Evolutionary conservation across 2,113 vertebrate genomes (phyloP).

Genomic region (Apodemus speciosus): DNA sequence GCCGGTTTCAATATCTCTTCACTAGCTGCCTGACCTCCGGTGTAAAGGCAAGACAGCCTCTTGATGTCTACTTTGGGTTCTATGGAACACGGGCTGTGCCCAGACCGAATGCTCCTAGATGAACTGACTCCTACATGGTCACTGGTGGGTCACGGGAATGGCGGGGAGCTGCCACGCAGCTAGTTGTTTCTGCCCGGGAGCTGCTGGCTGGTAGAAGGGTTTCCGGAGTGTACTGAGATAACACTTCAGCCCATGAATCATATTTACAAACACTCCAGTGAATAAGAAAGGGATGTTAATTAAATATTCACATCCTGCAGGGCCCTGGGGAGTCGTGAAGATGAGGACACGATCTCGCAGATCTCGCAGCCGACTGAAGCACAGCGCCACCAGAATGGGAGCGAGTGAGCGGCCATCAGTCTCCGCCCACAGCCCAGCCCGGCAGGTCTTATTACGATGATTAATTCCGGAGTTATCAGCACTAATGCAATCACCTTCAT

Average conservation of each 20-base stretch:
- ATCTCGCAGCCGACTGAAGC: background rate
- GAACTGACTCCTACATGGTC: background rate
- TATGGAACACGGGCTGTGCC: background rate
- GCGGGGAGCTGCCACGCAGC: background rate
- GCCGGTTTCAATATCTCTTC: fast-evolving
- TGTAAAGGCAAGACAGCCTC: background rate
- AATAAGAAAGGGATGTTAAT: constrained; percentile 49
- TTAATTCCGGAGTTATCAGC: constrained; percentile 57
- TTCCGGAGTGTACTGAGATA: background rate
- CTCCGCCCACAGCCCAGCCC: constrained; percentile 35
- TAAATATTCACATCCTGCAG: constrained; percentile 64
- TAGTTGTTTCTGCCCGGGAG: background rate
- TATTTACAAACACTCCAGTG: constrained; percentile 61
- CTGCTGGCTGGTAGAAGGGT: background rate
- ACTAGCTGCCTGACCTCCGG: background rate
- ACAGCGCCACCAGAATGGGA: background rate
- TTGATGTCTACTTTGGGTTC: background rate
- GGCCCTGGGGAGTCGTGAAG: background rate
- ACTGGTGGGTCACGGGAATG: fast-evolving
- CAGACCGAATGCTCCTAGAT: background rate
- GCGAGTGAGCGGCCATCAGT: background rate
- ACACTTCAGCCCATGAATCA: constrained; percentile 53
- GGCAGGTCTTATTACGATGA: constrained; percentile 58
- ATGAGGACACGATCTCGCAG: background rate
- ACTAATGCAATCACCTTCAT: constrained; percentile 42